Percentiles rank a stretch among this genome's conserved stretches.
These are phyloP conservation scores for Pseudobourletiella spinata DNA, from an alignment of 1,140 invertebrate genomes.

Conservation along the genomic window DNA sequence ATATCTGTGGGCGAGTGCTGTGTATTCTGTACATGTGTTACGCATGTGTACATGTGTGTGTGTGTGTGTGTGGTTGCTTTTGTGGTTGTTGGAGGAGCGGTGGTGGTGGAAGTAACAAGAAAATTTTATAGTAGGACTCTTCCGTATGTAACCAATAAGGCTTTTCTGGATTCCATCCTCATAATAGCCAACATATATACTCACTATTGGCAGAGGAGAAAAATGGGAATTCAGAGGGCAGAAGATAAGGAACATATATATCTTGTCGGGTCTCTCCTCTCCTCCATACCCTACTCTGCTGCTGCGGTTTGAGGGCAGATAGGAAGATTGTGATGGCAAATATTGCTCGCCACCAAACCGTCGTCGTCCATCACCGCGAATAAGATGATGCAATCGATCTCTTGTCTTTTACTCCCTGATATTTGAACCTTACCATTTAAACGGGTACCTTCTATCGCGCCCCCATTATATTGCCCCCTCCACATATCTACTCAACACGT, in stretches of 20 bases:
- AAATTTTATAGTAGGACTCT: no score
- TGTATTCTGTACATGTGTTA: no score
- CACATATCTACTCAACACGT: neutral
- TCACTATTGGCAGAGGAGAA: slow-evolving; percentile 6
- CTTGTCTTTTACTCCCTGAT: slow-evolving; percentile 21
- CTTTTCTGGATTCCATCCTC: no score
- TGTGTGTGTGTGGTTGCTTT: no score
- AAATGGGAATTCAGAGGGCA: slow-evolving; percentile 14
- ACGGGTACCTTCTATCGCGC: neutral
- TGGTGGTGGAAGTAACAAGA: no score
- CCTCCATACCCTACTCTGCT: no score
- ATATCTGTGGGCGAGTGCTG: no score
- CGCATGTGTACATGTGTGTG: no score
- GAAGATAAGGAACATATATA: slow-evolving; percentile 13
- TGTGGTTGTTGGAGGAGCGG: no score
- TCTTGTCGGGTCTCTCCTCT: no score
- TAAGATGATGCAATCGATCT: slow-evolving; percentile 25
- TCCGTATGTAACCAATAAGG: no score
- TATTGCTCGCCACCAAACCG: slow-evolving; percentile 30
- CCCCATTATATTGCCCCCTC: neutral
- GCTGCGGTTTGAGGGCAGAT: slow-evolving; percentile 32
- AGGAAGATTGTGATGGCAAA: slow-evolving; percentile 8
- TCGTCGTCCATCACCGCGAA: slow-evolving; percentile 19
- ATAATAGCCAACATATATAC: no score
- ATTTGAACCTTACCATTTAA: neutral